Base-by-base conservation (phyloP, 2,888 invertebrate species). In the Dichetophora obliterata region DNA sequence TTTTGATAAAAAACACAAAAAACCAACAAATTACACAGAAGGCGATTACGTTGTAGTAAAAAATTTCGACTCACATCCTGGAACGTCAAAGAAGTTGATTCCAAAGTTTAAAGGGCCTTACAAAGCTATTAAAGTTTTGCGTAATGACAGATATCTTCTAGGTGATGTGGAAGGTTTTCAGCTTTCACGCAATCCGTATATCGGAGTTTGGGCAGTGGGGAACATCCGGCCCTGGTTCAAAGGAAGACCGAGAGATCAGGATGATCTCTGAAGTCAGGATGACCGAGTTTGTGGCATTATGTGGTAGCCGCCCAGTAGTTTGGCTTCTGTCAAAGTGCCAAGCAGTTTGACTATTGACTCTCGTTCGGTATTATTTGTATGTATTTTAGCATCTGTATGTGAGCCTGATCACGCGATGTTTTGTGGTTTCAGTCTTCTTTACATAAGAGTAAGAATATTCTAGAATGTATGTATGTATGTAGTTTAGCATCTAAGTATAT, bases 101-200 rank as follows among this genome's bases (percentile, higher is more conserved):
- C 68, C 48, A 8, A 50, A 27, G 24, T 68, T 48, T 68, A 68
- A 50, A 48, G 68, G 52, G 2, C 52, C 70, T 3, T 70, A 70
- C 16, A 24, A 19, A 69, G 24, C 52, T 22, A 3, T 24, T 8
- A 69, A 69, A 69, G 48, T 70, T 5, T 57, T 54, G 37, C 24
- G 70, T 34, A 70, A 70, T 52, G 69, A 69, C 48, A 22, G 69
- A 69, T 69, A 69, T 24, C 22, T 69, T 9, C n/a, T 69, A 16
- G 19, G 50, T 14, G 69, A 69, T 24, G 69, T 50, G 14, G 69
- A 69, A 6, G 52, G 52, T 24, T 52, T 34, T n/a, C 70, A 70
- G 50, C 54, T 34, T 16, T 54, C 31, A 2, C 24, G 54, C 2
- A 52, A 5, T n/a, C 54, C 70, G 14, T 70, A 70, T n/a, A 70